Percentiles rank a stretch among this genome's conserved stretches.
Conservation (phyloP, 2,797 vertebrate species). For the Lacerta agilis region DNA sequence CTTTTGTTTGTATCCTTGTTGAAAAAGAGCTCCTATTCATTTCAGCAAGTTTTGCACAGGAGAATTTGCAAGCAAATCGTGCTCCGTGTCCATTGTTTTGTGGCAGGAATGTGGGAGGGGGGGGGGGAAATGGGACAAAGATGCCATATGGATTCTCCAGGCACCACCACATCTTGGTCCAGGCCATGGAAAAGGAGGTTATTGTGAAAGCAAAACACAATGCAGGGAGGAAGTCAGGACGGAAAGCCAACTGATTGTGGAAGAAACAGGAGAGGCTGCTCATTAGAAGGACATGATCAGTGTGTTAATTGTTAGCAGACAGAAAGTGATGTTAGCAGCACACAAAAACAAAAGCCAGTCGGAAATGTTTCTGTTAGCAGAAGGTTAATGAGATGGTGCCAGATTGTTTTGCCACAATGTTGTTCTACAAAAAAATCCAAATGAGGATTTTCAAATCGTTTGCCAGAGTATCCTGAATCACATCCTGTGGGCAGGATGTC, state of each 20-base stretch:
- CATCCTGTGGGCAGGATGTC: conserved; percentile 18
- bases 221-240: conserved; percentile 2
- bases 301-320: not conserved
- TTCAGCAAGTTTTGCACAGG: not conserved
- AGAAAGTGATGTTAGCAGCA: not conserved
- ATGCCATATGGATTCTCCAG: not conserved
- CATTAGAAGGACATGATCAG: not conserved
- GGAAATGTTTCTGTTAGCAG: conserved; percentile 15
- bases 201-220: not conserved
- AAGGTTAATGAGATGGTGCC: conserved; percentile 41
- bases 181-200: not conserved
- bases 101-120: too few relatives aligned
- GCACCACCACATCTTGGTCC: not conserved
- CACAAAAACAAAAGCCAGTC: conserved; percentile 29
- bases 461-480: not conserved
- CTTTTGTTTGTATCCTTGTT: not conserved
- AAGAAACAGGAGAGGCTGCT: conserved; percentile 6
- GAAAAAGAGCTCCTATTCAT: not conserved
- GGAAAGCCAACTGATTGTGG: conserved; percentile 19
- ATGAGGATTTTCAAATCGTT: not conserved
- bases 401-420: conserved; percentile 51
- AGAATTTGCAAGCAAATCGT: not conserved
- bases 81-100: not conserved
- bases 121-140: too few relatives aligned
- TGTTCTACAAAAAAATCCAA: conserved; percentile 33